Evolutionary conservation across 1,140 invertebrate genomes (phyloP).

Genomic region (Hylaeus anthracinus): DNA sequence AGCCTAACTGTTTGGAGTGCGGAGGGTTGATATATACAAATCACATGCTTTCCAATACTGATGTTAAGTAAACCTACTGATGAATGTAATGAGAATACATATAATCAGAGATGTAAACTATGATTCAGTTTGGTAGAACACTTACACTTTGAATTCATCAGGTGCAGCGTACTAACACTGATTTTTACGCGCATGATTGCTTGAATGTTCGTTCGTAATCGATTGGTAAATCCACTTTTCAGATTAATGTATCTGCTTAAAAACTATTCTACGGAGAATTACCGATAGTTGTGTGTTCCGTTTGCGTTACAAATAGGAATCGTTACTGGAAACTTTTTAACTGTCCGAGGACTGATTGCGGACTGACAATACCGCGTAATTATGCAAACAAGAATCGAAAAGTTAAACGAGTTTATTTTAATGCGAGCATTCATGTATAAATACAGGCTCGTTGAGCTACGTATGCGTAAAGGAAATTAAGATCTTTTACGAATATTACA

Average conservation of each 20-base stretch:
- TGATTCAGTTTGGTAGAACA: neutral
- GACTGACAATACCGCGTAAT: neutral
- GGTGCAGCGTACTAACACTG: neutral
- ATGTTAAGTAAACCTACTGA: no score
- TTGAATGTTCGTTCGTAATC: neutral
- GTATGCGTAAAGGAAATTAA: neutral
- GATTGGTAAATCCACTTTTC: neutral
- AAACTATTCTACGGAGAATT: neutral
- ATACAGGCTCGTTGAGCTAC: neutral
- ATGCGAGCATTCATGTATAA: neutral
- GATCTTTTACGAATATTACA: neutral
- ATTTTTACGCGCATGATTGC: slow-evolving; percentile 1
- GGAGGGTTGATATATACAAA: no score
- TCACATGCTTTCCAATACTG: no score
- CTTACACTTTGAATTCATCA: slow-evolving; percentile 10
- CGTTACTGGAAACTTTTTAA: neutral
- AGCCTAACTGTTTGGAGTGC: no score
- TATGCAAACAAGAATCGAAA: neutral
- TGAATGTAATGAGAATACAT: no score
- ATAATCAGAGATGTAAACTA: neutral
- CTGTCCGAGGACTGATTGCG: neutral
- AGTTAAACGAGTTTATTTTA: slow-evolving; percentile 22
- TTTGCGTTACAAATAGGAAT: neutral
- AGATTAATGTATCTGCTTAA: neutral
- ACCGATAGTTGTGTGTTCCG: neutral